Evolutionary conservation across 1,140 invertebrate species (phyloP).

Genomic region (Cataglyphis hispanica): DNA sequence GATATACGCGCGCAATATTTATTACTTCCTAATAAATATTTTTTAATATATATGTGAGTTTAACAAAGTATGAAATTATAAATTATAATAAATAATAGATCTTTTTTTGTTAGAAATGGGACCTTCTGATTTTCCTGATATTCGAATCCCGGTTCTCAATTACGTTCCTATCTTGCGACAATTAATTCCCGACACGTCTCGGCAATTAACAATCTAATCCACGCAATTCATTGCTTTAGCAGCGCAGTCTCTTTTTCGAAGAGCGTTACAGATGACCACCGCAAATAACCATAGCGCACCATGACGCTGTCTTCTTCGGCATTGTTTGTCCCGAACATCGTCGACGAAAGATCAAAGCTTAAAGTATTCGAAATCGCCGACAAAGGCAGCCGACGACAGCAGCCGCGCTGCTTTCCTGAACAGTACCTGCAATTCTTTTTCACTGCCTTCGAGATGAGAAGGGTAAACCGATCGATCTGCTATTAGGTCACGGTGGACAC

Average conservation of each 20-base stretch:
- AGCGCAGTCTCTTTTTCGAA: slow-evolving; percentile 8
- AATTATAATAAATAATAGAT: neutral
- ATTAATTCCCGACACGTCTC: slow-evolving; percentile 42
- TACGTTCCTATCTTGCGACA: slow-evolving; percentile 38
- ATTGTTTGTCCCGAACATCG: slow-evolving; percentile 49
- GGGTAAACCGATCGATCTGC: slow-evolving; percentile 16
- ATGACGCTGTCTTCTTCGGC: slow-evolving; percentile 49
- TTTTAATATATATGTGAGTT: neutral
- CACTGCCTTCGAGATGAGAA: neutral
- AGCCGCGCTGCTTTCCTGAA: slow-evolving; percentile 44
- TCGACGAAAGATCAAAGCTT: slow-evolving; percentile 56
- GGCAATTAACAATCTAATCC: slow-evolving; percentile 52
- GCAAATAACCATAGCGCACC: slow-evolving; percentile 53
- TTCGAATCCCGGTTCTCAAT: slow-evolving; percentile 20
- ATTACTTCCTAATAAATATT: neutral
- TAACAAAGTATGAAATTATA: neutral
- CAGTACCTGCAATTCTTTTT: slow-evolving; percentile 44
- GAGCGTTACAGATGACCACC: slow-evolving; percentile 9
- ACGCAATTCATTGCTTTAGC: slow-evolving; percentile 31
- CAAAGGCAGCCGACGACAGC: slow-evolving; percentile 51
- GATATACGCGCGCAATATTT: no score
- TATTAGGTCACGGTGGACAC: slow-evolving; percentile 27
- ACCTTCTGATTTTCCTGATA: neutral
- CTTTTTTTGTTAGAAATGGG: no score
- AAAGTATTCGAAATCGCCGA: slow-evolving; percentile 38